Evolutionary conservation across 2,888 invertebrate genomes (phyloP).

Genomic region (Dione juno): DNA sequence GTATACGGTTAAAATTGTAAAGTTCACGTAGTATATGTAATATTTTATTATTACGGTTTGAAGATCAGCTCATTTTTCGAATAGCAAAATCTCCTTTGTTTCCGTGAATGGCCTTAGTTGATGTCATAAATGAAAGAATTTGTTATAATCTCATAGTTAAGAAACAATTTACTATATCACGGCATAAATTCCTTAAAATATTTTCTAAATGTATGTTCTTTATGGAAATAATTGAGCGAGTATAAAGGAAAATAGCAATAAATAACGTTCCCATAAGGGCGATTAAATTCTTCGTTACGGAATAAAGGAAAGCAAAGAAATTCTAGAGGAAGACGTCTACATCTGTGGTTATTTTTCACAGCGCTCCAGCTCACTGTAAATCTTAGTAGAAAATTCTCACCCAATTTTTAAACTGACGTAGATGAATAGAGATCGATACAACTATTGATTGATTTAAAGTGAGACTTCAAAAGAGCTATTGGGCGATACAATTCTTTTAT

Average conservation of each 20-base stretch:
- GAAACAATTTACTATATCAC: neutral
- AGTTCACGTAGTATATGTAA: neutral
- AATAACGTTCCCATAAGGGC: slow-evolving; percentile 62
- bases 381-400: slow-evolving; percentile 42
- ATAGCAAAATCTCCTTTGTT: neutral
- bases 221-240: slow-evolving; percentile 44
- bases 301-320: slow-evolving; percentile 56
- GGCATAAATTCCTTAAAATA: neutral
- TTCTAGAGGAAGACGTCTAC: slow-evolving; percentile 67
- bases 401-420: slow-evolving; percentile 52
- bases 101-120: neutral
- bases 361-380: slow-evolving; percentile 53
- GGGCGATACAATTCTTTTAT: neutral
- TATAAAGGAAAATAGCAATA: slow-evolving; percentile 58
- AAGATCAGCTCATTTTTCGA: neutral
- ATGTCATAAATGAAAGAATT: too few species aligned
- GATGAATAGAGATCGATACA: slow-evolving; percentile 46
- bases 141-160: neutral
- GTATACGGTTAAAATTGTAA: neutral
- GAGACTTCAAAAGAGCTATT: neutral
- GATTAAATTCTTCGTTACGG: slow-evolving; percentile 70
- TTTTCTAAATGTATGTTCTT: slow-evolving; percentile 6
- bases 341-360: slow-evolving; percentile 71
- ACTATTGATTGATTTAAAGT: neutral
- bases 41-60: neutral